These are phyloP conservation scores for Glyphotaelius pellucidus DNA, from an alignment of 2,888 invertebrate genomes.

Conservation along the genomic window DNA sequence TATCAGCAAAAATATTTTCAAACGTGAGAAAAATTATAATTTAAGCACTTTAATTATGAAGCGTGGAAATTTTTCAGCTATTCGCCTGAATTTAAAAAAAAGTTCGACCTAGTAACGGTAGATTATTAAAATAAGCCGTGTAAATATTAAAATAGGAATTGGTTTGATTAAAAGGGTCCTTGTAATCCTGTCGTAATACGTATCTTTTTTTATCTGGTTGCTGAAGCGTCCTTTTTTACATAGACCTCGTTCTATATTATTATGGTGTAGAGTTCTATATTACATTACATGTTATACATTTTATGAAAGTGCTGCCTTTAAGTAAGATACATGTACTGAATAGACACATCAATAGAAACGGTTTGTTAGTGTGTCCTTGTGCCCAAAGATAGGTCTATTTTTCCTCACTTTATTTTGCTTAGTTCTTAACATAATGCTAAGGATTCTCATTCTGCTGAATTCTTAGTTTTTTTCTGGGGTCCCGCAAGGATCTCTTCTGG, in stretches of 20 bases:
- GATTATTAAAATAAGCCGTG: background rate
- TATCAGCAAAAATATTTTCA: too few species aligned
- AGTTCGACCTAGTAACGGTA: background rate
- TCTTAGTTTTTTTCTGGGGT: too few species aligned
- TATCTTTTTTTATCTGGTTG: background rate
- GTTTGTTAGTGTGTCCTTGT: too few species aligned
- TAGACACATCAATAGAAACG: background rate
- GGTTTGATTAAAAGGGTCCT: background rate
- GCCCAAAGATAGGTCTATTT: too few species aligned
- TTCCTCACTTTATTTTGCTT: too few species aligned
- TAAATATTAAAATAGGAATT: background rate
- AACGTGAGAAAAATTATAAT: too few species aligned
- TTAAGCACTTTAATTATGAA: background rate
- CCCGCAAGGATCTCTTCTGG: too few species aligned
- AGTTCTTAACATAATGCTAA: too few species aligned
- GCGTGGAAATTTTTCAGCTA: background rate
- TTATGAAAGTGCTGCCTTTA: background rate
- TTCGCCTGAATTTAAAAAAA: background rate
- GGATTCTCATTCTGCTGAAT: too few species aligned
- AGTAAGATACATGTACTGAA: background rate
- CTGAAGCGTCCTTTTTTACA: background rate
- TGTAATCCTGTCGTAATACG: background rate
- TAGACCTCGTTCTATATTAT: background rate
- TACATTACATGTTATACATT: background rate
- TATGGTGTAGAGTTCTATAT: background rate